Evolutionary conservation across 1,140 invertebrate species (phyloP).

Genomic region (Listronotus oregonensis): DNA sequence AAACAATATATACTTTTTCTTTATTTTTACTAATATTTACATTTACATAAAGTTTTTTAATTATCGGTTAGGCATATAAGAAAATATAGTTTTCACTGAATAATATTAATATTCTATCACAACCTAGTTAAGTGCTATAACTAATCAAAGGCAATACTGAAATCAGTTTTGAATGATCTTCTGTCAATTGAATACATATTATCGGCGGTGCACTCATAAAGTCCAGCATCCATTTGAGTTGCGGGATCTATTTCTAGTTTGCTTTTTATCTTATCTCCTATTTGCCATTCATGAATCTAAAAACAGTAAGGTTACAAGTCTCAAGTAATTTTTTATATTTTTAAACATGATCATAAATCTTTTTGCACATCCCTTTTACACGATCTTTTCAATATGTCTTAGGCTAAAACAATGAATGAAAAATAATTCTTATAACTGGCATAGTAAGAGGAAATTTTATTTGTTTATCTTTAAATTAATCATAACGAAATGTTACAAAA

Average conservation of each 20-base stretch:
- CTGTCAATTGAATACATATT: constrained; percentile 93
- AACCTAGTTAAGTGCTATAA: constrained; percentile 1
- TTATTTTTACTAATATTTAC: too few species aligned
- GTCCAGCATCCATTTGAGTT: constrained; percentile 89
- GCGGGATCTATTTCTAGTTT: constrained; percentile 94
- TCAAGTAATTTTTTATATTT: background rate
- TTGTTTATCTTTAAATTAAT: too few species aligned
- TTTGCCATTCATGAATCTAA: constrained; percentile 86
- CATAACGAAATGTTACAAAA: too few species aligned
- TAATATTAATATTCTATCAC: constrained; percentile 13
- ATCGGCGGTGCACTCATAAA: constrained; percentile 89
- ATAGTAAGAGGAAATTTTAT: too few species aligned
- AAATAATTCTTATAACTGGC: too few species aligned
- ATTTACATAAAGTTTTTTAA: too few species aligned
- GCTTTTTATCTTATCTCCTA: constrained; percentile 82
- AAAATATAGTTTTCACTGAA: background rate
- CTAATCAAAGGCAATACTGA: constrained; percentile 86
- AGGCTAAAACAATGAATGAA: too few species aligned
- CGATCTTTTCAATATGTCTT: too few species aligned
- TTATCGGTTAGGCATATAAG: background rate
- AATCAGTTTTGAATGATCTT: constrained; percentile 88
- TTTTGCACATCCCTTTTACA: too few species aligned
- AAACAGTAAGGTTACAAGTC: constrained; percentile 25
- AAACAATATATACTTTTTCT: too few species aligned
- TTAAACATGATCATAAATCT: background rate